These are phyloP conservation scores for Rhabdomys pumilio DNA, from an alignment of 2,797 vertebrate species.

Conservation along the genomic window DNA sequence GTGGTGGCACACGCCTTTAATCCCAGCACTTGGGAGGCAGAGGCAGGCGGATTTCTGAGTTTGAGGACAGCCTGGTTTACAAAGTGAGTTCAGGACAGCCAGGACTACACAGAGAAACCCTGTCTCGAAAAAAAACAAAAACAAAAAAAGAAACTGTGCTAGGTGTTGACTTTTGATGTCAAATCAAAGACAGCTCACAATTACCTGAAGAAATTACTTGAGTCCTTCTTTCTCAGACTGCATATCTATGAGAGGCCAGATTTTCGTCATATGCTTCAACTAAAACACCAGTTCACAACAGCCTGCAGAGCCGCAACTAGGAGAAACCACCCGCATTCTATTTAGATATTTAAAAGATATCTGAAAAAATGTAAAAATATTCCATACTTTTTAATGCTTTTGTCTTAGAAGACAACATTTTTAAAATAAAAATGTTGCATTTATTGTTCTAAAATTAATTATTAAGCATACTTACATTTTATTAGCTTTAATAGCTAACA, in stretches of 20 bases:
- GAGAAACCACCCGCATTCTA: constrained; percentile 6
- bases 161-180: constrained; percentile 29
- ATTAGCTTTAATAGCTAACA: constrained; percentile 27
- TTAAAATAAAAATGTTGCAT: background rate
- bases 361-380: constrained; percentile 50
- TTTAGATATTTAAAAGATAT: constrained; percentile 52
- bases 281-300: background rate
- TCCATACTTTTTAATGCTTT: background rate
- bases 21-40: no score
- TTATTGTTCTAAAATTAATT: constrained; percentile 73
- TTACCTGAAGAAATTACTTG: constrained; percentile 24
- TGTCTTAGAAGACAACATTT: constrained; percentile 1
- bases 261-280: constrained; percentile 39
- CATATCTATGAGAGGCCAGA: background rate
- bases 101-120: no score
- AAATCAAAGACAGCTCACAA: background rate
- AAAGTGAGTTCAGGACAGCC: no score
- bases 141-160: no score
- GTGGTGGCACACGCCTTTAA: no score
- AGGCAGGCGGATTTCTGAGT: no score
- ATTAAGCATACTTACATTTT: constrained; percentile 37
- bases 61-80: no score
- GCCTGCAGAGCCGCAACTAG: background rate
- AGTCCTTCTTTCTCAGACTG: background rate
- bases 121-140: no score